Percentiles rank a stretch among this genome's conserved stretches.
Conservation (phyloP, 1,140 invertebrate species). For the Drosophila oshimai region DNA sequence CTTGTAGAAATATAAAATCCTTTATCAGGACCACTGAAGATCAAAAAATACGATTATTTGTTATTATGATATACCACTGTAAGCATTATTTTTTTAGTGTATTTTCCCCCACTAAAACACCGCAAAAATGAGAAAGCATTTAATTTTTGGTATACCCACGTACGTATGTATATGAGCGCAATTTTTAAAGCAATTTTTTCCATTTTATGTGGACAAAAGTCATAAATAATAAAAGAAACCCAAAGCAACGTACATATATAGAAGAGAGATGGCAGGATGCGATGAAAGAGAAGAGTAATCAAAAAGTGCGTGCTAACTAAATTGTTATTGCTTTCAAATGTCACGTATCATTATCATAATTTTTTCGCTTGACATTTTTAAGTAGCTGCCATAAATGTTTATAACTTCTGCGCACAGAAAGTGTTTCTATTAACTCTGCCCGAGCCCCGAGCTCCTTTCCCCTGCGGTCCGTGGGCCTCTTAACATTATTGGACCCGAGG, state of each 20-base stretch:
- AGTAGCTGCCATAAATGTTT: constrained; percentile 80
- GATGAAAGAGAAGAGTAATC: constrained; percentile 54
- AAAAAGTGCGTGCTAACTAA: constrained; percentile 79
- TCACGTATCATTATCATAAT: constrained; percentile 81
- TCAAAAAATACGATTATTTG: not conserved
- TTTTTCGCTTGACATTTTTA: constrained; percentile 80
- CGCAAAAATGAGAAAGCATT: constrained; percentile 15
- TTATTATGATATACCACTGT: constrained; percentile 30
- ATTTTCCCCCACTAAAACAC: not conserved
- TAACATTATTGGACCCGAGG: constrained; percentile 67
- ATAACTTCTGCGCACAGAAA: constrained; percentile 62
- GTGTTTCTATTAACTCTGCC: constrained; percentile 66
- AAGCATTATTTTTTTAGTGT: constrained; percentile 39
- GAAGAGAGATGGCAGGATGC: not conserved
- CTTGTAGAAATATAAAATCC: too few species aligned
- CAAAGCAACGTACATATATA: not conserved
- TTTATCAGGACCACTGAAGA: too few species aligned
- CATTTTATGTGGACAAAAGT: constrained; percentile 66
- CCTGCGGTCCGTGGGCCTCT: constrained; percentile 29
- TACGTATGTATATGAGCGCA: not conserved
- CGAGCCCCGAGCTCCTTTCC: not conserved
- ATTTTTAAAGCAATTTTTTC: constrained; percentile 68
- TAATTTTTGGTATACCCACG: constrained; percentile 3
- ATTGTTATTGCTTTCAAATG: constrained; percentile 81
- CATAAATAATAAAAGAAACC: constrained; percentile 64